A percentile compares a stretch with the other conserved stretches of the same genome.
Conservation (phyloP, 2,113 vertebrate species). For the Cromileptes altivelis region DNA sequence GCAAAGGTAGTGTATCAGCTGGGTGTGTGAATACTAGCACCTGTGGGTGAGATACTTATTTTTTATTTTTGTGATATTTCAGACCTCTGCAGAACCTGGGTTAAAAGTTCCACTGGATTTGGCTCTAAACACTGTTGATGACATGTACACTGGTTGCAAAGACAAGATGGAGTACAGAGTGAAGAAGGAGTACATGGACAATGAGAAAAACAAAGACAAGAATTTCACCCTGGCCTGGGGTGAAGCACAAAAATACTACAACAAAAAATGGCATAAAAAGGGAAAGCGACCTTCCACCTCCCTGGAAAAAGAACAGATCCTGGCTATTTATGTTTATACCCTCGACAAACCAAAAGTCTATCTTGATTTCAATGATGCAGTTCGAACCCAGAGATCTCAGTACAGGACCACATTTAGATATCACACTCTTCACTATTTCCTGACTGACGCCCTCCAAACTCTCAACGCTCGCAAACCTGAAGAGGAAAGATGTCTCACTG, state of each 20-base stretch:
- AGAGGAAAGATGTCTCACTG: conserved; percentile 19
- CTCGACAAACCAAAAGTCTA: conserved; percentile 41
- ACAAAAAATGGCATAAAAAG: conserved; percentile 32
- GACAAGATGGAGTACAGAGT: conserved; percentile 47
- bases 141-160: conserved; percentile 56
- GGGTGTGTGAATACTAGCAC: not conserved
- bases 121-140: conserved; percentile 49
- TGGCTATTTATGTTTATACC: conserved; percentile 61
- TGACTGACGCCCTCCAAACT: conserved; percentile 53
- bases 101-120: conserved; percentile 36
- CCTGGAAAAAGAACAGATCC: conserved; percentile 42
- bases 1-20: conserved; percentile 31
- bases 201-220: conserved; percentile 39
- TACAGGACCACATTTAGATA: conserved; percentile 60
- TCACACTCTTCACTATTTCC: conserved; percentile 59
- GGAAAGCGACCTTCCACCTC: not conserved
- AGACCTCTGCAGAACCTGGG: not conserved
- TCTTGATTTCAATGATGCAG: conserved; percentile 57
- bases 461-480: conserved; percentile 30
- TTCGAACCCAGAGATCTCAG: conserved; percentile 21
- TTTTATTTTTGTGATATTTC: not conserved
- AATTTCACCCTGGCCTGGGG: conserved; percentile 45
- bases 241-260: conserved; percentile 52
- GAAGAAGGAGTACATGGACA: conserved; percentile 32
- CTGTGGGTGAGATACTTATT: not conserved